phyloP scores from a whole-genome alignment of 2,888 invertebrate genomes.

The Torymus aiolomorphi region DNA sequence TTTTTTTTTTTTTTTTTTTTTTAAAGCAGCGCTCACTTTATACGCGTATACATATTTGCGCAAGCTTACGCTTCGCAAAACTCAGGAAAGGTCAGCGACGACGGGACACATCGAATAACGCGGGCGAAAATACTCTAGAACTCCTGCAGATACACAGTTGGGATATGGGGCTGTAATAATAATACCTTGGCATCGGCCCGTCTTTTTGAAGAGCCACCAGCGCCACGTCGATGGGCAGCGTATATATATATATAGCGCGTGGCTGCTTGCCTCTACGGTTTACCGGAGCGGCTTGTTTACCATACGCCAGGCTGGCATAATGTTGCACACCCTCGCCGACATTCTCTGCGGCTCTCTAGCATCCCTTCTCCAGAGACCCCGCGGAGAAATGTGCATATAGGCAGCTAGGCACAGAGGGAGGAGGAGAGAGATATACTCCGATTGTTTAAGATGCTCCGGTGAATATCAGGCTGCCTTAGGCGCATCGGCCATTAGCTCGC shows the following conservation, averaged over 20 bases:
- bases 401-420: not conserved
- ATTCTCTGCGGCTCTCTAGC: not conserved
- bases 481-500: not conserved
- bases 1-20: no score
- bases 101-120: no score
- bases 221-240: no score
- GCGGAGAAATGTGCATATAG: no score
- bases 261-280: constrained; percentile 25
- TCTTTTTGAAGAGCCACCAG: not conserved
- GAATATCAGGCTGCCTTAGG: not conserved
- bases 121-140: no score
- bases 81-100: no score
- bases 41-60: no score
- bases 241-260: no score
- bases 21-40: no score
- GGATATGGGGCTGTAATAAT: not conserved
- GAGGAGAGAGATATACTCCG: not conserved
- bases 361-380: not conserved
- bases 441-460: constrained; percentile 20
- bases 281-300: constrained; percentile 27
- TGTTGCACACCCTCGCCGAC: constrained; percentile 10
- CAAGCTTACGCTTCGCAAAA: no score
- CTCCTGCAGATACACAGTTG: no score
- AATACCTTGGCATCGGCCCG: not conserved
- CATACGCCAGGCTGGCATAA: constrained; percentile 25